These are phyloP conservation scores for Caenorhabditis drosophilae DNA, from an alignment of 2,888 invertebrate genomes.

Conservation along the genomic window DNA sequence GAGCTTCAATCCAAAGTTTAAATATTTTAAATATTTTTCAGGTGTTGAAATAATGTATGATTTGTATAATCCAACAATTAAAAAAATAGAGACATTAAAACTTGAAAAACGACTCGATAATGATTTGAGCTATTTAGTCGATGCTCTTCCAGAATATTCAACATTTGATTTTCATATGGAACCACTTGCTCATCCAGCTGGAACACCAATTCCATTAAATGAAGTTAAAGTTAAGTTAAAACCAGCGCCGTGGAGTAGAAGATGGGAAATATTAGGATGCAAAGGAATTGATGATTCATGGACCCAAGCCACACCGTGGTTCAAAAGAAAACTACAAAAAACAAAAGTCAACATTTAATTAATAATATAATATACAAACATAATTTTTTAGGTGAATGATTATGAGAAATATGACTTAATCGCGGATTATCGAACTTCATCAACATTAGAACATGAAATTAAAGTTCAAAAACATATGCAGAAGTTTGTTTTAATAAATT, in stretches of 20 bases:
- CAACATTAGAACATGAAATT: conserved; percentile 60
- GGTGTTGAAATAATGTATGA: conserved; percentile 81
- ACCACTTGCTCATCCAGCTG: conserved; percentile 80
- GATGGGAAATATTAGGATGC: conserved; percentile 75
- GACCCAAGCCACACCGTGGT: conserved; percentile 62
- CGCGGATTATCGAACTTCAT: conserved; percentile 55
- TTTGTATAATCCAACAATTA: conserved; percentile 90
- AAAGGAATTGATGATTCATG: conserved; percentile 65
- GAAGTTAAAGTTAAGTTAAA: conserved; percentile 72
- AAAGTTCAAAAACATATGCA: conserved; percentile 48
- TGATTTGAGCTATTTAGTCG: conserved; percentile 82
- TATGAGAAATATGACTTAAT: conserved; percentile 64
- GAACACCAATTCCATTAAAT: conserved; percentile 81
- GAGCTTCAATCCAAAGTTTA: conserved; percentile 9
- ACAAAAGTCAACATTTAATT: conserved; percentile 39
- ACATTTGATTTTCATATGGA: conserved; percentile 92
- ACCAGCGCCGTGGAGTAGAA: conserved; percentile 84
- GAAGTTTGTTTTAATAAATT: conserved; percentile 13
- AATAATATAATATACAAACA: not conserved
- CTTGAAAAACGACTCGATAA: conserved; percentile 91
- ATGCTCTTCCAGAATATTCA: conserved; percentile 82
- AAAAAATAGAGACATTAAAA: conserved; percentile 85
- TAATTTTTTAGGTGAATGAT: conserved; percentile 49
- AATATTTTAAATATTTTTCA: conserved; percentile 53
- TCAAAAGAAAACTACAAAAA: conserved; percentile 61